Conservation (phyloP, 2,113 vertebrate genomes). For the Capreolus pygargus region DNA sequence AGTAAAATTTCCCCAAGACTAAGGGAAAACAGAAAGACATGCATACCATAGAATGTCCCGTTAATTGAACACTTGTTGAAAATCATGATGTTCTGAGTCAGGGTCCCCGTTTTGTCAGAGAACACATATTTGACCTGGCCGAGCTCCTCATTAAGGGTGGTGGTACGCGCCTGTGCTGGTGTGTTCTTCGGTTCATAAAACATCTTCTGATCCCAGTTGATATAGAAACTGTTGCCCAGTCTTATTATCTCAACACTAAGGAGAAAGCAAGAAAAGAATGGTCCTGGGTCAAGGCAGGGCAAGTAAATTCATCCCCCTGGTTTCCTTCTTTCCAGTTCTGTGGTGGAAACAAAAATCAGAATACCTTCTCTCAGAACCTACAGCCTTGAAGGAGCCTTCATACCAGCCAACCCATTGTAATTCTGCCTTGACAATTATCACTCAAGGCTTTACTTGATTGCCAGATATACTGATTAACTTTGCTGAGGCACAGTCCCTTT, state of each 20-base stretch:
- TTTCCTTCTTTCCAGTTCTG: neutral
- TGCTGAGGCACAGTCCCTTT: neutral
- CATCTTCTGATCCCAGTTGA: conserved; percentile 97
- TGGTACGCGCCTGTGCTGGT: conserved; percentile 92
- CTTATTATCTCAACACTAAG: conserved; percentile 95
- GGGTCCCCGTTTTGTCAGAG: conserved; percentile 97
- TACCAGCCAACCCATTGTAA: neutral
- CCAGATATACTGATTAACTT: neutral
- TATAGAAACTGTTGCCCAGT: conserved; percentile 95
- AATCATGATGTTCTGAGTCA: conserved; percentile 97
- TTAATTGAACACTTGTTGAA: conserved; percentile 96
- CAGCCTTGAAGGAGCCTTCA: neutral
- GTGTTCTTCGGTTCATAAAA: conserved; percentile 89
- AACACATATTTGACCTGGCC: conserved; percentile 97
- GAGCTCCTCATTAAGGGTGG: conserved; percentile 96
- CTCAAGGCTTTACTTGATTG: neutral
- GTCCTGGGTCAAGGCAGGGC: neutral
- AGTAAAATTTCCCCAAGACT: neutral
- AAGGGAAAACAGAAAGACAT: neutral
- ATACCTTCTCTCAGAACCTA: neutral
- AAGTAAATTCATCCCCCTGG: conserved; percentile 2
- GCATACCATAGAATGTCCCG: conserved; percentile 89
- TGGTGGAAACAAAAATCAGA: neutral
- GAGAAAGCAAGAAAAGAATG: conserved; percentile 52
- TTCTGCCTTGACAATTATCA: neutral